These are phyloP conservation scores for Xestia xanthographa DNA, from an alignment of 2,888 invertebrate genomes.

Conservation along the genomic window DNA sequence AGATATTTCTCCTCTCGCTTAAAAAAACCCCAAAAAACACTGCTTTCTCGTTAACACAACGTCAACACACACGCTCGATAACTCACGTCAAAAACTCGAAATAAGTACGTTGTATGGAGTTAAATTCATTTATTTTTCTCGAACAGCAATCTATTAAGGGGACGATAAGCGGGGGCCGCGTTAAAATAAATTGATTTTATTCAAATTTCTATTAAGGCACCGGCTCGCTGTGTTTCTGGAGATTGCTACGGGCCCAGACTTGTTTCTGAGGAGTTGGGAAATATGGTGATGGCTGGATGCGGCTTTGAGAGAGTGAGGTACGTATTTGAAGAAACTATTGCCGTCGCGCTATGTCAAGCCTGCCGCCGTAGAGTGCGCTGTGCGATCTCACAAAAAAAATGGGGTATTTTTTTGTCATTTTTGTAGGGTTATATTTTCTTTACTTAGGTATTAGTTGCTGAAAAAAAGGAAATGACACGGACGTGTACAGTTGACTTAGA, in stretches of 20 bases:
- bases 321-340: too few species aligned
- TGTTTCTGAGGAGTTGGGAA: conserved; percentile 64
- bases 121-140: conserved; percentile 80
- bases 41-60: conserved; percentile 47
- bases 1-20: neutral
- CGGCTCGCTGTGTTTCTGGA: conserved; percentile 84
- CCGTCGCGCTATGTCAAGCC: too few species aligned
- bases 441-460: too few species aligned
- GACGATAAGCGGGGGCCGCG: conserved; percentile 85
- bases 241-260: conserved; percentile 82
- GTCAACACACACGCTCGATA: conserved; percentile 50
- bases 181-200: conserved; percentile 90
- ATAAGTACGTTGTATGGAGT: conserved; percentile 62
- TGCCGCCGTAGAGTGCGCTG: too few species aligned
- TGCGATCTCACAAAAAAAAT: too few species aligned
- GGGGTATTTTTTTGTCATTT: too few species aligned
- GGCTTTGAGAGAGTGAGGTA: conserved; percentile 36
- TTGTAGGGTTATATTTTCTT: too few species aligned
- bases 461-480: too few species aligned
- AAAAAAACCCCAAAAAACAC: conserved; percentile 11
- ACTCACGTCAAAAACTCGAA: conserved; percentile 57
- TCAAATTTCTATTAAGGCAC: conserved; percentile 88
- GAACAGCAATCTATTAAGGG: conserved; percentile 86
- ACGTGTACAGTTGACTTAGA: too few species aligned
- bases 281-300: conserved; percentile 62